These are phyloP conservation scores for Rhabdomys dilectus DNA, from an alignment of 2,113 vertebrate species.

Conservation along the genomic window DNA sequence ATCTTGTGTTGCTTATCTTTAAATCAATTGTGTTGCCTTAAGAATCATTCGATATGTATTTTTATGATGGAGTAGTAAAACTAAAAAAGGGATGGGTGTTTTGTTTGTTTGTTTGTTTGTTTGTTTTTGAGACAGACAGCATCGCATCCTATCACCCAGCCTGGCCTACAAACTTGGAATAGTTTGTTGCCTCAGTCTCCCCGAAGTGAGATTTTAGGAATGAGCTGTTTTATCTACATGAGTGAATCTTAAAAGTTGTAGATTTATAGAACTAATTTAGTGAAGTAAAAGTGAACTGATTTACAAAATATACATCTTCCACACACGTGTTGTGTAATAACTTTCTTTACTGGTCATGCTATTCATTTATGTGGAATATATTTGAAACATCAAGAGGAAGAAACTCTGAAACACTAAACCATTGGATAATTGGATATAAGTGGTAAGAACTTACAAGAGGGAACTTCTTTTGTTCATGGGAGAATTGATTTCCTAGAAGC, in stretches of 20 bases:
- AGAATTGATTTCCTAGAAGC: neutral
- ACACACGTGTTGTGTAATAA: neutral
- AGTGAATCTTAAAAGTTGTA: neutral
- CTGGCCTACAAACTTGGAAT: neutral
- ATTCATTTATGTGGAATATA: conserved; percentile 18
- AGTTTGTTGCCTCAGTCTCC: too few species aligned
- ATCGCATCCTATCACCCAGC: neutral
- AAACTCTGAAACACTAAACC: neutral
- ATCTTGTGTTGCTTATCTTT: conserved; percentile 10
- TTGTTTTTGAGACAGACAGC: neutral
- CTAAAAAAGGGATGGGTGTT: neutral
- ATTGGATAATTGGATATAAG: neutral
- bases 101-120: neutral
- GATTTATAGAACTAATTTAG: conserved; percentile 45
- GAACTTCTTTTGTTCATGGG: neutral
- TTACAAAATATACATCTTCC: conserved; percentile 14
- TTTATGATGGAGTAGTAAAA: conserved; percentile 15
- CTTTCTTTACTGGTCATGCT: conserved; percentile 21
- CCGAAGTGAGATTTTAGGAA: neutral
- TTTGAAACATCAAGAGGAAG: conserved; percentile 25
- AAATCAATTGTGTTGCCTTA: neutral
- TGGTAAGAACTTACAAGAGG: neutral
- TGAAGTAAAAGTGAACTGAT: conserved; percentile 32
- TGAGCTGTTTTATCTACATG: neutral
- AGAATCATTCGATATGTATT: conserved; percentile 1